These are phyloP conservation scores for Ginglymostoma cirratum DNA, from an alignment of 2,113 vertebrate genomes.

Conservation along the genomic window DNA sequence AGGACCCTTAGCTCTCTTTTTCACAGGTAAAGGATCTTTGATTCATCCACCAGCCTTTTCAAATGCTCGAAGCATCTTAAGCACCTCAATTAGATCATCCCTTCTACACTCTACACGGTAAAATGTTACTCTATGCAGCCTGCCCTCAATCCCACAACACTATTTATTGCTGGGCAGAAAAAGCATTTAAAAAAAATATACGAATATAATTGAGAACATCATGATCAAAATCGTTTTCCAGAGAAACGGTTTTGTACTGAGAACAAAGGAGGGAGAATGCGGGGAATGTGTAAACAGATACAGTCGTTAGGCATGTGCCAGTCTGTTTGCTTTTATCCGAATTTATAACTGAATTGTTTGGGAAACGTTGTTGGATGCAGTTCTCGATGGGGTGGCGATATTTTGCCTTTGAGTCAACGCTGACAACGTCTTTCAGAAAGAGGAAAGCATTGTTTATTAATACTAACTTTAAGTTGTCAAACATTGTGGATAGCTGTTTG, in stretches of 20 bases:
- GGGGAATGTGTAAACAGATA: conserved; percentile 29
- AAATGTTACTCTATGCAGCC: background rate
- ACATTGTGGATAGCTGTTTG: background rate
- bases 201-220: background rate
- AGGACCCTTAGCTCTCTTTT: no score
- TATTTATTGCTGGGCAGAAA: background rate
- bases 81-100: background rate
- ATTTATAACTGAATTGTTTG: conserved; percentile 27
- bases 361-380: background rate
- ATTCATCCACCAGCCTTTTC: background rate
- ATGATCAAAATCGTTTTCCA: background rate
- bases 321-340: conserved; percentile 8
- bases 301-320: background rate
- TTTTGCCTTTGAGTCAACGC: background rate
- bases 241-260: background rate
- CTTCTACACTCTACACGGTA: background rate
- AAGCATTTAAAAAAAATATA: background rate
- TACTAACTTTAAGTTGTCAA: background rate
- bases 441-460: background rate
- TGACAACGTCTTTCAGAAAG: background rate
- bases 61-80: background rate
- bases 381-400: background rate
- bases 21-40: no score
- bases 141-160: background rate
- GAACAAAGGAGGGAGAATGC: background rate